These are phyloP conservation scores for Notocelia uddmanniana DNA, from an alignment of 2,888 invertebrate species.

Conservation along the genomic window DNA sequence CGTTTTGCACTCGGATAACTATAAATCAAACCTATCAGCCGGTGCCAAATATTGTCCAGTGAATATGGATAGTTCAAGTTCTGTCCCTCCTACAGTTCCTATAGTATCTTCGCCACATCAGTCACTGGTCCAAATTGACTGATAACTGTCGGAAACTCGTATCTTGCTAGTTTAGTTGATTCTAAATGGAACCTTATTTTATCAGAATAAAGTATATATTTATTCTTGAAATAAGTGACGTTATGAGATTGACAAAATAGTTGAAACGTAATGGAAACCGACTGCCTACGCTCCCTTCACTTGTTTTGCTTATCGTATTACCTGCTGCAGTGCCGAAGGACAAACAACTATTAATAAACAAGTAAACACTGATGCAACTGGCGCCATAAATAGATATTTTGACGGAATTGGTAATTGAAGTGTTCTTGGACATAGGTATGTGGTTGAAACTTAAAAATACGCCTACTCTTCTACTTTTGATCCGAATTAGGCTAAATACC, in stretches of 20 bases:
- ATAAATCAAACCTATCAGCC: conserved; percentile 33
- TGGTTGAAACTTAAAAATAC: background rate
- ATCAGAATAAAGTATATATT: background rate
- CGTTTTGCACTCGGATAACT: conserved; percentile 17
- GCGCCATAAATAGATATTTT: conserved; percentile 34
- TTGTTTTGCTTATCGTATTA: conserved; percentile 49
- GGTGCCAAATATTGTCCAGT: conserved; percentile 36
- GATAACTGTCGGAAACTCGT: background rate
- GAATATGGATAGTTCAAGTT: conserved; percentile 23
- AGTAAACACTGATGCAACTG: conserved; percentile 43
- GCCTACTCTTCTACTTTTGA: conserved; percentile 17
- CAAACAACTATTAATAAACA: conserved; percentile 49
- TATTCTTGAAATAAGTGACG: background rate
- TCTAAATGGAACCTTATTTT: background rate
- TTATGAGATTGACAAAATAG: conserved; percentile 15
- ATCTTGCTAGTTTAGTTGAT: background rate
- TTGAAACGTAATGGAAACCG: conserved; percentile 44
- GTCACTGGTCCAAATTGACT: conserved; percentile 27
- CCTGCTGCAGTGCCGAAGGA: conserved; percentile 52
- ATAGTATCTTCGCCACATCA: conserved; percentile 36
- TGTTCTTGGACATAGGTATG: conserved; percentile 9
- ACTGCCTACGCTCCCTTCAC: conserved; percentile 62
- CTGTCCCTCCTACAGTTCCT: conserved; percentile 24
- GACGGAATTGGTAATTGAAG: conserved; percentile 25
- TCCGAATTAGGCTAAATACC: background rate